Conservation (phyloP, 2,797 vertebrate species). For the Onychomys leucogaster region DNA sequence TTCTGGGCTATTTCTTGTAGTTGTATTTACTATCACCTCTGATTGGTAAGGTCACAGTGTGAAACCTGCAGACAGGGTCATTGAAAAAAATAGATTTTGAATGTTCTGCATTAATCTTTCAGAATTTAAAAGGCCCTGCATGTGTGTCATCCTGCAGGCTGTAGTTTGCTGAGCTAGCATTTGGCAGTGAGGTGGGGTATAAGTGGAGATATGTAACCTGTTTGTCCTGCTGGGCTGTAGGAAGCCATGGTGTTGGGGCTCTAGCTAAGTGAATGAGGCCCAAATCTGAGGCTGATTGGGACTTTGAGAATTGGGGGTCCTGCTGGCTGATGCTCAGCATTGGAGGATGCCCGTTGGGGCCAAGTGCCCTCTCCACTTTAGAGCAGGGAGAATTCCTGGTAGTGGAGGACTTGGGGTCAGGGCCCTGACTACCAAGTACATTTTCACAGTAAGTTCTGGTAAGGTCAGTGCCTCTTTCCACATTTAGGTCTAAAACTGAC, state of each 20-base stretch:
- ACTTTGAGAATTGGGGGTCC: accelerated
- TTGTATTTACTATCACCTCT: accelerated
- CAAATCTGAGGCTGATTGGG: background rate
- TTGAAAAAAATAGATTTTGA: background rate
- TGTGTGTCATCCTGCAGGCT: accelerated
- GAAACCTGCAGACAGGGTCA: background rate
- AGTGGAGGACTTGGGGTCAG: background rate
- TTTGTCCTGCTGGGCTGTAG: background rate
- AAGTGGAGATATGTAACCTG: background rate
- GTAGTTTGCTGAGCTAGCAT: background rate
- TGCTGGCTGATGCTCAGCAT: accelerated
- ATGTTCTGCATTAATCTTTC: accelerated
- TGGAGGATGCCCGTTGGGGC: background rate
- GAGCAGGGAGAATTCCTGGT: accelerated
- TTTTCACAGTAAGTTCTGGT: background rate
- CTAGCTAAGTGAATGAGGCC: background rate
- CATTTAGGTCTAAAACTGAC: accelerated
- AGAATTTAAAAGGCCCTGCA: background rate
- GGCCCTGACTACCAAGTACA: accelerated
- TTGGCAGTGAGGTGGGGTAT: background rate
- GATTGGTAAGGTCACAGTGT: background rate
- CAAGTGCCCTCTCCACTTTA: no score
- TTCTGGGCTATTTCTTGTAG: accelerated
- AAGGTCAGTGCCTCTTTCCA: background rate
- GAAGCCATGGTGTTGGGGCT: background rate